Evolutionary conservation across 2,113 vertebrate genomes (phyloP), one percentile per base, ranked within the genome.

Genomic region (Psittacara wagleri): DNA sequence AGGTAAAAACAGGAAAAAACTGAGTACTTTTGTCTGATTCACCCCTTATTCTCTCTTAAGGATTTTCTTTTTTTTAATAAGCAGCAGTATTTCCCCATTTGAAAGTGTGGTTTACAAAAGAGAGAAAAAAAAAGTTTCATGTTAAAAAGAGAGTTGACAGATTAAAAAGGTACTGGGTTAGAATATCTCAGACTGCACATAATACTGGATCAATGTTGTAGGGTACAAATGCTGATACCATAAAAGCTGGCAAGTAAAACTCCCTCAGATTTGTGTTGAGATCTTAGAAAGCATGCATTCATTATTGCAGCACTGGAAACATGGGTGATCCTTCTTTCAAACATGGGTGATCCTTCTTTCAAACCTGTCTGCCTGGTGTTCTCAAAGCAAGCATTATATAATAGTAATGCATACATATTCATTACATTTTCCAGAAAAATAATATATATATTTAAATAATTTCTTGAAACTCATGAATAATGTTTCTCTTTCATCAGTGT

Each of bases 1-100:
- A 12, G 2, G 9, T 3, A 5, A 67, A 83, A 84, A 27, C 2
- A 4, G 3, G 0, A 0, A 5, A n/a, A 59, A 37, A 63, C 8
- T 20, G 7, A 14, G 9, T 8, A 4, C 35, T 67, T 81, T 75
- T 66, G 3, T 67, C 77, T 46, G 3, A 81, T 59, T 63, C 19
- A 41, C 6, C 1, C 11, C 12, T 77, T 69, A 9, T 6, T 66
- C 3, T 1, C 16, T 66, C 11, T 12, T 13, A 73, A 83, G 16
- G 4, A 28, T 17, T 8, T 41, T 62, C 2, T 9, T 31, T 63
- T n/a, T 66, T 55, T 57, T 54, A 54, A 87, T 62, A 73, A 55
- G 4, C 6, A 68, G 39, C 11, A 39, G 24, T 11, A 55, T 15
- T 68, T 91, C 41, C 28, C 17, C 15, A 25, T 39, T 57, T 23